phyloP scores from a whole-genome alignment of 2,888 invertebrate genomes.

The Hyposoter didymator region DNA sequence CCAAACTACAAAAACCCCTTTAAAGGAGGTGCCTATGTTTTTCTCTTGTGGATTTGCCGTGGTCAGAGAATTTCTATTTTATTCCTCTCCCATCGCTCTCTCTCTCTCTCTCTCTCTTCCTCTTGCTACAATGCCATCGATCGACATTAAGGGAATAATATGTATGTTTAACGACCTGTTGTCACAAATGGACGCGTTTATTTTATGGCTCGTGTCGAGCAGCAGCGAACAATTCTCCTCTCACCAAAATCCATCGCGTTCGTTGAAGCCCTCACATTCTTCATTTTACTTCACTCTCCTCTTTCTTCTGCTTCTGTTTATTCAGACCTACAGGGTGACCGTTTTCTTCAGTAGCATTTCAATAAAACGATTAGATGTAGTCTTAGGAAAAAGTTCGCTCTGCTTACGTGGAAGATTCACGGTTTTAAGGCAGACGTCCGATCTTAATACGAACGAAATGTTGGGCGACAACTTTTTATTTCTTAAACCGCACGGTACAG shows the following conservation, averaged over 20 bases:
- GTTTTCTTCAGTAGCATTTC: neutral
- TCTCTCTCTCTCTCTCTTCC: neutral
- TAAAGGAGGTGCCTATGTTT: slow-evolving; percentile 15
- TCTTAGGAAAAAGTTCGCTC: neutral
- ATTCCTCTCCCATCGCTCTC: neutral
- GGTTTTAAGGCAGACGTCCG: no score
- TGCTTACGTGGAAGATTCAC: no score
- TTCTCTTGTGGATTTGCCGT: neutral
- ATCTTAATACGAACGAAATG: no score
- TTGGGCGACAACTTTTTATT: no score
- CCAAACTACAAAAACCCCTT: neutral
- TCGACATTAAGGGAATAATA: neutral
- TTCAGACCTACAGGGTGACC: neutral
- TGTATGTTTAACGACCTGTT: slow-evolving; percentile 59
- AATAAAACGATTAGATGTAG: neutral
- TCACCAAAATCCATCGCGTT: slow-evolving; percentile 59
- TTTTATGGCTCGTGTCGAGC: slow-evolving; percentile 48
- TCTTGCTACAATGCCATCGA: neutral
- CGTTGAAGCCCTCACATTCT: slow-evolving; percentile 45
- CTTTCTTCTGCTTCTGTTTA: neutral
- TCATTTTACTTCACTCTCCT: slow-evolving; percentile 24
- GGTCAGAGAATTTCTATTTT: neutral
- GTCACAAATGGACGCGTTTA: slow-evolving; percentile 60
- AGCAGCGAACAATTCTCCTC: slow-evolving; percentile 33
- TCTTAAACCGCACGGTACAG: no score